Base-by-base conservation (phyloP, 1,140 invertebrate genomes). In the Leptoteleia sp. region DNA sequence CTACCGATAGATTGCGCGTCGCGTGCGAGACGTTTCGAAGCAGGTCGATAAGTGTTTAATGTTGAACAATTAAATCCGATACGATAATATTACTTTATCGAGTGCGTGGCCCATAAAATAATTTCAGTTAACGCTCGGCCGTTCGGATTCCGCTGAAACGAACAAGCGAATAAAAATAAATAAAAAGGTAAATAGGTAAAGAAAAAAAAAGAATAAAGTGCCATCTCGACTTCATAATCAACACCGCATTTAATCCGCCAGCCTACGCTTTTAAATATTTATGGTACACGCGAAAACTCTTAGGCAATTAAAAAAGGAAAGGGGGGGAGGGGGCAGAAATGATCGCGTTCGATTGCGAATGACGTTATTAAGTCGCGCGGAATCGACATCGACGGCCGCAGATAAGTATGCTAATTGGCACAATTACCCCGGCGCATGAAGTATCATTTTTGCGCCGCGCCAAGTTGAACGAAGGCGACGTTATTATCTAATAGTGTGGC, bases 321-420 rank as follows among this genome's bases (percentile, higher is more conserved):
- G n/a, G n/a, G n/a, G n/a, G n/a, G n/a, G n/a, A n/a, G n/a, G n/a
- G n/a, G n/a, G n/a, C n/a, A n/a, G n/a, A n/a, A n/a, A n/a, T n/a
- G n/a, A n/a, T n/a, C n/a, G n/a, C n/a, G n/a, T n/a, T n/a, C n/a
- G 6, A 17, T 62, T 48, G 6, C 17, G 33, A 62, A 68, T n/a
- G n/a, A n/a, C n/a, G n/a, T 75, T 19, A 59, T 65, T 43, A 47
- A 17, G n/a, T n/a, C 17, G 52, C 12, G 12, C 9, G 33, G 1
- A 61, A 65, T 50, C 15, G 22, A 17, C 42, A 31, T 17, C 25
- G 43, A 31, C 42, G 12, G 19, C 0, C 27, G 54, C 5, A 1
- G 62, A 76, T 76, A 68, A 62, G 12, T 47, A 76, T 62, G 62
- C 54, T 65, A 67, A 75, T 75, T 33, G 15, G 45, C 12, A 12